A percentile compares a stretch with the other conserved stretches of the same genome.
phyloP scores from a whole-genome alignment of 2,888 invertebrate genomes.

The Noctua janthe region DNA sequence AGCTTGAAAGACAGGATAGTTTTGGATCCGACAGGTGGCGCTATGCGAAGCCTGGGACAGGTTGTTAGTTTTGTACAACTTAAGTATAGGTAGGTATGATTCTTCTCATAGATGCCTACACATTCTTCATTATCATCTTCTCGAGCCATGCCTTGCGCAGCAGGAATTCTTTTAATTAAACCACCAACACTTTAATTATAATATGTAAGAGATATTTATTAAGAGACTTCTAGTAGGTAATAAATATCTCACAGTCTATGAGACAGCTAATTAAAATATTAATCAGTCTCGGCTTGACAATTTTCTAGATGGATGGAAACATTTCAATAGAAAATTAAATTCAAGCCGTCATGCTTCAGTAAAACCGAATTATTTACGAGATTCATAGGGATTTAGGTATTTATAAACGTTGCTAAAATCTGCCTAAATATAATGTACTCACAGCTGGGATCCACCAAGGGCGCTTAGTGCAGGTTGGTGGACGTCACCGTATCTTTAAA shows the following conservation, averaged over 20 bases:
- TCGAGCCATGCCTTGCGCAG: constrained; percentile 3
- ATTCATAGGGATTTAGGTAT: background rate
- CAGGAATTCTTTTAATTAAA: constrained; percentile 45
- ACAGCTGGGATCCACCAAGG: background rate
- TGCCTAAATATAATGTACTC: background rate
- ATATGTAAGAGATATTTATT: constrained; percentile 26
- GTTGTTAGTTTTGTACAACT: too few species aligned
- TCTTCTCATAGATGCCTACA: background rate
- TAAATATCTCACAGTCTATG: constrained; percentile 21
- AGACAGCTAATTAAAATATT: constrained; percentile 25
- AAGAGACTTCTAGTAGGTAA: background rate
- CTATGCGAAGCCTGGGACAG: too few species aligned
- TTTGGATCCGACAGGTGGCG: too few species aligned
- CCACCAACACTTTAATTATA: constrained; percentile 13
- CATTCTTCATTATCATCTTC: background rate
- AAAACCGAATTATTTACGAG: background rate
- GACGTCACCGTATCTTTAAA: background rate
- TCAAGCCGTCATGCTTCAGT: background rate
- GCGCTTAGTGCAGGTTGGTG: background rate
- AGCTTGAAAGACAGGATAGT: background rate
- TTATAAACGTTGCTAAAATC: background rate
- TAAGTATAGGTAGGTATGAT: background rate
- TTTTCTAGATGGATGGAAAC: background rate
- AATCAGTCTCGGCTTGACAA: constrained; percentile 7
- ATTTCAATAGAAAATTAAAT: constrained; percentile 13